Percentiles rank a stretch among this genome's conserved stretches.
These are phyloP conservation scores for Drosophila nikananu DNA, from an alignment of 1,140 invertebrate genomes.

Conservation along the genomic window DNA sequence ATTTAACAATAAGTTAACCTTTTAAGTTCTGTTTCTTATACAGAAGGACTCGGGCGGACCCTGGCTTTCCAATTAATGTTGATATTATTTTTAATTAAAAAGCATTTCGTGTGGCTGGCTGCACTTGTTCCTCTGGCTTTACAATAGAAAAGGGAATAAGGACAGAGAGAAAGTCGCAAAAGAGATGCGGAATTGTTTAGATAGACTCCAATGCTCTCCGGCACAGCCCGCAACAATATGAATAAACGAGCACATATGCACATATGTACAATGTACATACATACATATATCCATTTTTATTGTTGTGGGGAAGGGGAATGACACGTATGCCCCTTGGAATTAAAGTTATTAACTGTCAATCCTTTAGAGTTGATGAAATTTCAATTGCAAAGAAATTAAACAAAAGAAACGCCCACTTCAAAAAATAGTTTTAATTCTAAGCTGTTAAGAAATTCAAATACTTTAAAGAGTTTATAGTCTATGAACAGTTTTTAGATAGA, in stretches of 20 bases:
- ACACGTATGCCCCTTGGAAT: conserved; percentile 1
- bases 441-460: background rate
- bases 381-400: background rate
- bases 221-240: background rate
- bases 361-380: background rate
- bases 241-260: conserved; percentile 10
- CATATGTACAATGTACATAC: background rate
- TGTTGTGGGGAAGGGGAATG: background rate
- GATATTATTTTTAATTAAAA: conserved; percentile 80
- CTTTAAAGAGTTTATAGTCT: background rate
- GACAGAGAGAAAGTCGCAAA: conserved; percentile 1
- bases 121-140: conserved; percentile 19
- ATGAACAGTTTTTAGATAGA: background rate
- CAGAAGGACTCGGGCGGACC: background rate
- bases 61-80: conserved; percentile 56
- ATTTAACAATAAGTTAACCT: conserved; percentile 21
- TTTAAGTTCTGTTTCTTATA: background rate
- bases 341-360: conserved; percentile 6
- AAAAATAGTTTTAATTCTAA: background rate
- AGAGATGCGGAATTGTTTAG: conserved; percentile 46
- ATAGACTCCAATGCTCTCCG: conserved; percentile 37
- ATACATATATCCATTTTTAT: background rate
- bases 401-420: background rate
- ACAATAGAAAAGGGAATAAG: conserved; percentile 8
- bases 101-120: conserved; percentile 50